Conservation (phyloP, 2,888 invertebrate genomes). For the Nematopogon swammerdamellus region DNA sequence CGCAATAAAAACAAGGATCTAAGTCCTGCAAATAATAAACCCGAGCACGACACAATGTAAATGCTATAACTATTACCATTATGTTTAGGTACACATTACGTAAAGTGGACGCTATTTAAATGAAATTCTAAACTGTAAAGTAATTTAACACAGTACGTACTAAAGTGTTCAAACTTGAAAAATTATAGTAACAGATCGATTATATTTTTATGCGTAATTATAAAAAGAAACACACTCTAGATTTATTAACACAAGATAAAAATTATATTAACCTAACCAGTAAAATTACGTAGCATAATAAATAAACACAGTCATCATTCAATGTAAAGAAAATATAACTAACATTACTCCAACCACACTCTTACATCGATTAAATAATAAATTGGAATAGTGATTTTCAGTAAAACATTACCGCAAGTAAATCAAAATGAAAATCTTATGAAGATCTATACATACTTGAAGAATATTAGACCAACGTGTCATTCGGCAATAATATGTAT, state of each 20-base stretch:
- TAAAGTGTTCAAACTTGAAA: neutral
- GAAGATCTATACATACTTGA: neutral
- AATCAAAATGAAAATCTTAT: neutral
- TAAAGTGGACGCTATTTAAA: neutral
- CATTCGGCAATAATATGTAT: neutral
- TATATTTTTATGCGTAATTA: neutral
- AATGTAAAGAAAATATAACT: constrained; percentile 23
- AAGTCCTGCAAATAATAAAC: neutral
- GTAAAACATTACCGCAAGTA: neutral
- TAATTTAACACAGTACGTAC: neutral
- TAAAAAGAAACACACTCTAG: neutral
- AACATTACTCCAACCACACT: neutral
- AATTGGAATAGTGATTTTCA: neutral
- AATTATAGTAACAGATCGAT: neutral
- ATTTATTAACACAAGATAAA: neutral
- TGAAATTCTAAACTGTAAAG: neutral
- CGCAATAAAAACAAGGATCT: neutral
- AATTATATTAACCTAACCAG: neutral
- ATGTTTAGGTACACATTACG: neutral
- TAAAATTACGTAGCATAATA: neutral
- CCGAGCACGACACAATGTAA: neutral
- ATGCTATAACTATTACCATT: neutral
- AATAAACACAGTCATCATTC: constrained; percentile 41
- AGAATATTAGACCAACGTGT: neutral
- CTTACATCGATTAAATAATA: neutral